Percentiles rank a stretch among this genome's conserved stretches.
phyloP scores from a whole-genome alignment of 2,797 vertebrate species.

The Chanos chanos region DNA sequence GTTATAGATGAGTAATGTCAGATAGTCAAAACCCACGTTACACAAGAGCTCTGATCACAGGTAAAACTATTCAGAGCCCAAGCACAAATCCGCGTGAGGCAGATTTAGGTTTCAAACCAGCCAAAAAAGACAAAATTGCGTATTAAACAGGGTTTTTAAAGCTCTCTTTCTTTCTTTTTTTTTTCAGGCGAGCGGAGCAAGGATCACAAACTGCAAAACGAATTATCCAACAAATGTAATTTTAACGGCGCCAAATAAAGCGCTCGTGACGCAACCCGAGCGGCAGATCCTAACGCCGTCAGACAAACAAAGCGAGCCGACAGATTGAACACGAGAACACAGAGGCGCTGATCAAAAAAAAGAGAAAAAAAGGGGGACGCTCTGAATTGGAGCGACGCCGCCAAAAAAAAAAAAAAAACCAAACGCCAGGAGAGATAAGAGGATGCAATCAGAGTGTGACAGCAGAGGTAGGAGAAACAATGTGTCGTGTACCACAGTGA shows the following conservation, averaged over 20 bases:
- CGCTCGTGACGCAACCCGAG: conserved; percentile 1
- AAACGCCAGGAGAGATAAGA: conserved; percentile 29
- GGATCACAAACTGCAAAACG: too few relatives aligned
- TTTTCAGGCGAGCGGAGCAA: too few relatives aligned
- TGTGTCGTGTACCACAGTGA: not conserved
- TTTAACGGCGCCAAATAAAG: conserved; percentile 27
- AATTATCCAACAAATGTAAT: too few relatives aligned
- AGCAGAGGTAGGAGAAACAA: conserved; percentile 22
- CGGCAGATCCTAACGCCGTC: conserved; percentile 21
- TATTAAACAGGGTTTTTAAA: too few relatives aligned
- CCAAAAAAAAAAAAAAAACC: conserved; percentile 19
- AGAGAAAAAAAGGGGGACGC: too few relatives aligned
- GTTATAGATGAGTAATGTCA: not conserved
- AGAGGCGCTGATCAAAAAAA: conserved; percentile 44
- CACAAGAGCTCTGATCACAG: too few relatives aligned
- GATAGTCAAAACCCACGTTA: not conserved
- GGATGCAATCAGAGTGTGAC: conserved; percentile 18
- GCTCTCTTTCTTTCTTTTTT: too few relatives aligned
- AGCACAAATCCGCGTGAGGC: too few relatives aligned
- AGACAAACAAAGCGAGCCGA: conserved; percentile 37
- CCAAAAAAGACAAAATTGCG: too few relatives aligned
- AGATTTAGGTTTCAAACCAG: too few relatives aligned
- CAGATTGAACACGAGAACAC: conserved; percentile 37
- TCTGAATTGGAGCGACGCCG: conserved; percentile 24
- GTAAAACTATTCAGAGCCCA: too few relatives aligned